Percentiles rank a stretch among this genome's conserved stretches.
phyloP scores from a whole-genome alignment of 2,113 vertebrate species.

The Girardinichthys multiradiatus region DNA sequence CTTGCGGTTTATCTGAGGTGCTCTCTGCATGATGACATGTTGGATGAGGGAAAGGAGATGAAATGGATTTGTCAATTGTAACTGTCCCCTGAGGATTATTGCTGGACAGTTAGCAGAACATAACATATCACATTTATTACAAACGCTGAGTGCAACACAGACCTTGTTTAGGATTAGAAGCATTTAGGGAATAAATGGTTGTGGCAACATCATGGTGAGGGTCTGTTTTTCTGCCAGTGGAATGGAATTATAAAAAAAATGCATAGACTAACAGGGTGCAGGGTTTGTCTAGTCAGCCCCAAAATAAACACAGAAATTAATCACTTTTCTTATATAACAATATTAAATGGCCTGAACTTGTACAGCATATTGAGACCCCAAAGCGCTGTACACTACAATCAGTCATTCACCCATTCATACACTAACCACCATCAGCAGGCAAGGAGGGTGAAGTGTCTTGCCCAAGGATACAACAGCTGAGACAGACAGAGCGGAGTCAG shows the following conservation, averaged over 20 bases:
- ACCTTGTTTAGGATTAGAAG: not conserved
- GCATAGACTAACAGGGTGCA: not conserved
- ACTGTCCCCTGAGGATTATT: conserved; percentile 47
- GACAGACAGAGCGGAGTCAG: no score
- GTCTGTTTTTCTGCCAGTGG: no score
- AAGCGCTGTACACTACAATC: no score
- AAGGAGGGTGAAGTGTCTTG: no score
- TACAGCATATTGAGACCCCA: no score
- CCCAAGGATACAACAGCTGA: no score
- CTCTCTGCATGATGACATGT: conserved; percentile 13
- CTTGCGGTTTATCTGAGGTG: conserved; percentile 27
- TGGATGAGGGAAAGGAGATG: conserved; percentile 27
- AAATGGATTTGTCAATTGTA: conserved; percentile 54
- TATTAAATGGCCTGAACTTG: no score
- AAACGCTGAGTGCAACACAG: not conserved
- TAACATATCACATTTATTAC: conserved; percentile 2
- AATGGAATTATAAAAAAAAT: no score
- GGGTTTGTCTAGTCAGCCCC: not conserved
- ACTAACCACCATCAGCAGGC: no score
- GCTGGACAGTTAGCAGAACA: conserved; percentile 29
- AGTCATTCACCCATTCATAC: no score
- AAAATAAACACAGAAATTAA: not conserved
- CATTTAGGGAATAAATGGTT: not conserved
- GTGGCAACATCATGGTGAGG: not conserved
- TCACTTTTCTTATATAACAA: not conserved